phyloP scores from a whole-genome alignment of 2,113 vertebrate species.

The human (Homo sapiens) region DNA sequence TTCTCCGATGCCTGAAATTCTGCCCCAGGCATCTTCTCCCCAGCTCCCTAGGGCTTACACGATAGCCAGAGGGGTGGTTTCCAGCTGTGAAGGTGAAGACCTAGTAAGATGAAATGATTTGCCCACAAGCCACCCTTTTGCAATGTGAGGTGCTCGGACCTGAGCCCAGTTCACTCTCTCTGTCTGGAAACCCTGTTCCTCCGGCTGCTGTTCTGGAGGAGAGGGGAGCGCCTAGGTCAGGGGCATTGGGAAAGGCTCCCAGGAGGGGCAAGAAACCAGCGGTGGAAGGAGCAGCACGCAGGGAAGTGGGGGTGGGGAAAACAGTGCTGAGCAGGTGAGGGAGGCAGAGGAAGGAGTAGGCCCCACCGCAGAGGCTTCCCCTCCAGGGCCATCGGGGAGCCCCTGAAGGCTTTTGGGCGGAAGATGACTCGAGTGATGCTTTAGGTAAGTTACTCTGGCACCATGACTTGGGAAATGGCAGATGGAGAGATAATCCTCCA shows the following conservation, averaged over 20 bases:
- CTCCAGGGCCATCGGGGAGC: background rate
- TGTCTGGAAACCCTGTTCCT: background rate
- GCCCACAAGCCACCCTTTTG: too few relatives aligned
- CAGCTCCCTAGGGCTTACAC: accelerated
- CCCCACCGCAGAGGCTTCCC: background rate
- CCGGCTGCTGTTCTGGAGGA: accelerated
- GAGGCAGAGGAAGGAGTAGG: background rate
- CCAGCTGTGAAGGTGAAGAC: too few relatives aligned
- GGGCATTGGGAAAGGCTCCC: background rate
- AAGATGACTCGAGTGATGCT: accelerated
- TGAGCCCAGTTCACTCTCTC: background rate
- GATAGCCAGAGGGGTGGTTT: background rate
- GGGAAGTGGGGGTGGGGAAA: too few relatives aligned
- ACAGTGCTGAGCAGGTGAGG: background rate
- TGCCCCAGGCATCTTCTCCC: background rate
- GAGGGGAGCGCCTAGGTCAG: background rate
- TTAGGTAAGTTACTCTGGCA: too few relatives aligned
- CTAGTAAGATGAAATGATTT: background rate
- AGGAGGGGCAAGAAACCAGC: background rate
- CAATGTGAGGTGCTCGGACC: too few relatives aligned
- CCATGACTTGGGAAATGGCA: background rate
- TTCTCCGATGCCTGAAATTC: background rate
- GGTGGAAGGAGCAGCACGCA: background rate
- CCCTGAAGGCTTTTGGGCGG: too few relatives aligned
- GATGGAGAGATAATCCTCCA: background rate